These are phyloP conservation scores for Helarctos malayanus DNA, from an alignment of 2,797 vertebrate genomes.

Conservation along the genomic window DNA sequence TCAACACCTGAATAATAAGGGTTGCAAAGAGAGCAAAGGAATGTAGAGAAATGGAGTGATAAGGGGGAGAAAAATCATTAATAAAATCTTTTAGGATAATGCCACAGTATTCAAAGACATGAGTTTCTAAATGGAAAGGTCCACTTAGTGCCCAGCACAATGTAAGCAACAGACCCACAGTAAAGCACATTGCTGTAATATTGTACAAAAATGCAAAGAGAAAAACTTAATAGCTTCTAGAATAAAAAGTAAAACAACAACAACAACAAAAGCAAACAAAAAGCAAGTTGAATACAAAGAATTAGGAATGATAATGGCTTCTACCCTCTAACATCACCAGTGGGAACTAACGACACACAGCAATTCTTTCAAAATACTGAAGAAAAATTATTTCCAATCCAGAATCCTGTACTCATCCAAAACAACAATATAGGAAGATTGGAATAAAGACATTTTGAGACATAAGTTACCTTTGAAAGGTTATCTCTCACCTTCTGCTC, in stretches of 20 bases:
- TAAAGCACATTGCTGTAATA: background rate
- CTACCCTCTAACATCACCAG: background rate
- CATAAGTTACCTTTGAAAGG: background rate
- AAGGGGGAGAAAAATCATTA: background rate
- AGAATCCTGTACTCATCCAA: background rate
- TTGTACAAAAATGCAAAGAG: background rate
- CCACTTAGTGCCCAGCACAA: background rate
- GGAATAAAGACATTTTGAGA: background rate
- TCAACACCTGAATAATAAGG: background rate
- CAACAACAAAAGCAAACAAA: background rate
- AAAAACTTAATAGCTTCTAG: background rate
- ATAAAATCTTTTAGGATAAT: background rate
- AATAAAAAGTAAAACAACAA: background rate
- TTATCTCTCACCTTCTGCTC: background rate
- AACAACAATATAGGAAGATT: background rate
- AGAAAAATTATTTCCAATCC: background rate
- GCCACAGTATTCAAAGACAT: background rate
- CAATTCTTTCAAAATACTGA: background rate
- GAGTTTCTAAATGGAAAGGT: background rate
- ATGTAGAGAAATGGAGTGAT: background rate
- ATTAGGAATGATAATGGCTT: background rate
- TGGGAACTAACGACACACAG: background rate
- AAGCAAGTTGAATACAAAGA: background rate
- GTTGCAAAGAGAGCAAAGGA: background rate
- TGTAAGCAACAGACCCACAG: background rate